Percentiles rank a stretch among this genome's conserved stretches.
phyloP scores from a whole-genome alignment of 2,888 invertebrate species.

The Diploptera punctata region DNA sequence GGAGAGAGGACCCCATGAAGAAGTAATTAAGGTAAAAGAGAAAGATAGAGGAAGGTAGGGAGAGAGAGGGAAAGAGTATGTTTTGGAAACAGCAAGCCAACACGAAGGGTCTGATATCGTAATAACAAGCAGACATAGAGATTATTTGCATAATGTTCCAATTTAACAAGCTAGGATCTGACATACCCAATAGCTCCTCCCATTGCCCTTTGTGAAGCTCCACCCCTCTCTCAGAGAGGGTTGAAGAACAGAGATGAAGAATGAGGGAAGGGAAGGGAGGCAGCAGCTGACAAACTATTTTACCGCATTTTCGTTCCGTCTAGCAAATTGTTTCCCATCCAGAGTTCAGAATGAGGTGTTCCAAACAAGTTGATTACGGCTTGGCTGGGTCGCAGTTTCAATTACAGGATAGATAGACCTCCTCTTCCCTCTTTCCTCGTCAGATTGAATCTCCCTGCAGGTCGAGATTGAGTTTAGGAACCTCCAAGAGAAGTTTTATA shows the following conservation, averaged over 20 bases:
- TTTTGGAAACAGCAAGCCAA: neutral
- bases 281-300: conserved; percentile 44
- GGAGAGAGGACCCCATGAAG: neutral
- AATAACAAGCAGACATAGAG: neutral
- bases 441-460: conserved; percentile 34
- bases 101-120: neutral
- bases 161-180: conserved; percentile 39
- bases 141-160: conserved; percentile 43
- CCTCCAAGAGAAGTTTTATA: conserved; percentile 29
- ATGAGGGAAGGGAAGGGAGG: conserved; percentile 3
- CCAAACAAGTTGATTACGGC: conserved; percentile 43
- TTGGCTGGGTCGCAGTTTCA: conserved; percentile 42
- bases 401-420: conserved; percentile 34
- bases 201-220: conserved; percentile 16
- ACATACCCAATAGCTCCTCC: conserved; percentile 25
- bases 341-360: conserved; percentile 41
- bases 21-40: neutral
- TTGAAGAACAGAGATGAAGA: conserved; percentile 1
- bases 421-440: neutral
- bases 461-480: conserved; percentile 39
- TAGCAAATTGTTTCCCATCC: conserved; percentile 43
- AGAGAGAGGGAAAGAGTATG: neutral
- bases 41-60: too few species aligned
- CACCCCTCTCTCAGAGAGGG: conserved; percentile 21
- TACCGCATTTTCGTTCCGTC: conserved; percentile 45